These are phyloP conservation scores for Urosaurus nigricauda DNA, from an alignment of 2,797 vertebrate genomes.

Conservation along the genomic window DNA sequence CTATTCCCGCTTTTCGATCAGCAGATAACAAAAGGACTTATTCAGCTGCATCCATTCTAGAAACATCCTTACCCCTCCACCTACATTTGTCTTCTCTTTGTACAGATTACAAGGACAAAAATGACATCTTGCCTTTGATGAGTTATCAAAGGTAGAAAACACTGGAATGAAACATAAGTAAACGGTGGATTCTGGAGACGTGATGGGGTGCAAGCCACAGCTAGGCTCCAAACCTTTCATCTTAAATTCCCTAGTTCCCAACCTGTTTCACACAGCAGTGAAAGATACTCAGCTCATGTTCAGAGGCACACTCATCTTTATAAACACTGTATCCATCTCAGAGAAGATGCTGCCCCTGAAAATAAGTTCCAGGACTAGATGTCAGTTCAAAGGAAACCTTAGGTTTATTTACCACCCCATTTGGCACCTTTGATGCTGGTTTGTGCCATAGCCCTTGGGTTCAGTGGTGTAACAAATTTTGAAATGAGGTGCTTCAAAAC, in stretches of 20 bases:
- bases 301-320: neutral
- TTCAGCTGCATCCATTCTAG: constrained; percentile 1
- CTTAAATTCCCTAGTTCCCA: neutral
- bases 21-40: constrained; percentile 9
- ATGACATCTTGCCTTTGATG: neutral
- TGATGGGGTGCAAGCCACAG: neutral
- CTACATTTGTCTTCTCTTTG: neutral
- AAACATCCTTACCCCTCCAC: neutral
- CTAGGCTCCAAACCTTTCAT: neutral
- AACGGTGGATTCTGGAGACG: neutral
- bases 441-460: neutral
- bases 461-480: too few species aligned
- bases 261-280: too few species aligned
- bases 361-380: too few species aligned
- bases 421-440: neutral
- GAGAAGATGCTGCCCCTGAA: too few species aligned
- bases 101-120: neutral
- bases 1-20: neutral
- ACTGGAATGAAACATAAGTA: neutral
- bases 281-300: neutral
- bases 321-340: too few species aligned
- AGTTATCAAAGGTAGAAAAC: neutral
- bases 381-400: too few species aligned
- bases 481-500: too few species aligned
- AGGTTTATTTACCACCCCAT: neutral